These are phyloP conservation scores for Myxocyprinus asiaticus DNA, from an alignment of 2,113 vertebrate genomes.

Conservation along the genomic window DNA sequence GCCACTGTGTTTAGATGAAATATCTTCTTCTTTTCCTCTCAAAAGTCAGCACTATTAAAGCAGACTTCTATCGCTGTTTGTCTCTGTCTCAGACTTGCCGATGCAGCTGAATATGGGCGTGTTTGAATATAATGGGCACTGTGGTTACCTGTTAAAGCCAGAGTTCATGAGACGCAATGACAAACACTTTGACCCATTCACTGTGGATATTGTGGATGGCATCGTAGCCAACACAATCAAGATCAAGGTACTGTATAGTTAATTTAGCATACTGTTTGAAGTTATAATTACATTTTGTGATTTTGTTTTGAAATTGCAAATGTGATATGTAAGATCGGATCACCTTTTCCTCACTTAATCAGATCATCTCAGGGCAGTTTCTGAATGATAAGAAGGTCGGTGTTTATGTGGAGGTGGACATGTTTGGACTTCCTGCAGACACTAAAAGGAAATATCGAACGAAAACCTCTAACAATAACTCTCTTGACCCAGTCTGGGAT, in stretches of 20 bases:
- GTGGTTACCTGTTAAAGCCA: conserved; percentile 87
- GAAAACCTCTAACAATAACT: conserved; percentile 84
- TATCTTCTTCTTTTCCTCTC: no score
- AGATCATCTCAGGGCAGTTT: conserved; percentile 92
- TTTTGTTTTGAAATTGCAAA: background rate
- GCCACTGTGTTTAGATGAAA: no score
- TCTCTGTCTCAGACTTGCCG: conserved; percentile 48
- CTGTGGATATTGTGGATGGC: conserved; percentile 85
- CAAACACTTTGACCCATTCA: conserved; percentile 91
- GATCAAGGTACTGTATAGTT: conserved; percentile 73
- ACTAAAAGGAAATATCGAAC: conserved; percentile 86
- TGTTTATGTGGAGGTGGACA: conserved; percentile 88
- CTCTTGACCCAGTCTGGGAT: conserved; percentile 87
- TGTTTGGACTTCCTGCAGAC: conserved; percentile 86
- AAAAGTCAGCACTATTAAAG: no score
- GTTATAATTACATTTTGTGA: no score
- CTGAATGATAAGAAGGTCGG: conserved; percentile 86
- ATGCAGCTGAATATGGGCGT: conserved; percentile 90
- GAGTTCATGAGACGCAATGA: conserved; percentile 91
- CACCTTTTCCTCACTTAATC: conserved; percentile 1
- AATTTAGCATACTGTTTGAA: background rate
- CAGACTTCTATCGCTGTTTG: no score
- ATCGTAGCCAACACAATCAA: conserved; percentile 88
- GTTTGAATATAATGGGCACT: conserved; percentile 87
- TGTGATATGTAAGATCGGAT: background rate